Base-by-base conservation (phyloP, 2,888 invertebrate genomes). In the Watsonalla binaria region DNA sequence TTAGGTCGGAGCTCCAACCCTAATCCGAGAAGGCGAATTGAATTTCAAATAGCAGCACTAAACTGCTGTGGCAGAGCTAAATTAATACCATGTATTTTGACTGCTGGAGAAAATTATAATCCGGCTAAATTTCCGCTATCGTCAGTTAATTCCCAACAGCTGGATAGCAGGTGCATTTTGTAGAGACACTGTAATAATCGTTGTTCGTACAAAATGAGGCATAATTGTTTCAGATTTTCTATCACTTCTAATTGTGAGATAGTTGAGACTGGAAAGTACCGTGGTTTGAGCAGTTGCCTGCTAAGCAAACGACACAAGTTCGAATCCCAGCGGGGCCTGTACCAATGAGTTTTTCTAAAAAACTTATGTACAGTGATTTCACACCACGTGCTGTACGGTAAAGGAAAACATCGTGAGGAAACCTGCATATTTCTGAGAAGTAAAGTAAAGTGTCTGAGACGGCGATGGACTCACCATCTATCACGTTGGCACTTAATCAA, bases 41-140 rank as follows among this genome's bases (percentile, higher is more conserved):
- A 80, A 80, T 76, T 74, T 69, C 71, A 72, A 76, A 76, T 72
- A 60, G 67, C 57, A 61, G 59, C 55, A 61, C 57, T 68, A 60
- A 24, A 67, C 63, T 61, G 61, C 50, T 64, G 57, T 39, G 47
- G 46, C 54, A 58, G 51, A 54, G 61, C 56, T 63, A 70, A 68
- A 70, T 73, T 72, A 72, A 69, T 76, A 70, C 63, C 54, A 58
- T 69, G 61, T 55, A 61, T 64, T 66, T 59, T 54, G 56, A 51
- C 51, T 53, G 51, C 55, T 52, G 15, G 13, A 11, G 49, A 55
- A 64, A 61, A 65, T 66, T 62, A 60, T 65, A 59, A 65, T 56
- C 54, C 51, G 48, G 49, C 51, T 54, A 55, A 68, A 63, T 59
- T 62, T 53, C 50, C 48, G 52, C 53, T 55, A 54, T 60, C 50